phyloP scores from a whole-genome alignment of 2,113 vertebrate species.

The Pyrgilauda ruficollis region DNA sequence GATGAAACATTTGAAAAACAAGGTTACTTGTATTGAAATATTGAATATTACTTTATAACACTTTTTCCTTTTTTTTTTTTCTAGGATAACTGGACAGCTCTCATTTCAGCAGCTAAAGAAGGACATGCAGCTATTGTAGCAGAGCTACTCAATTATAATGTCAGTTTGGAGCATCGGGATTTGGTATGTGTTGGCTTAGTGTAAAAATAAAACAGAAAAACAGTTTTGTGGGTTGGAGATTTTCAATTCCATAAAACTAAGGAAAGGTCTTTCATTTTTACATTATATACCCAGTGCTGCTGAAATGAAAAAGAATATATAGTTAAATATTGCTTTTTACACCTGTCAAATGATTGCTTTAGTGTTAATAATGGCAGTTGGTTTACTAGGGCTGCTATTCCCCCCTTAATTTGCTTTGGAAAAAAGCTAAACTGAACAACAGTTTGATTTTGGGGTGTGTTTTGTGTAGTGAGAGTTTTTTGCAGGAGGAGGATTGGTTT shows the following conservation, averaged over 20 bases:
- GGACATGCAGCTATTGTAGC: slow-evolving; percentile 87
- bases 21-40: neutral
- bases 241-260: neutral
- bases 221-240: neutral
- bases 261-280: neutral
- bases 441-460: neutral
- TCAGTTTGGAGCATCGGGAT: slow-evolving; percentile 90
- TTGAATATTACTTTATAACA: neutral
- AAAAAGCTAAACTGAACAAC: neutral
- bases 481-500: accelerated
- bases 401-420: neutral
- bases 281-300: neutral
- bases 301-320: neutral
- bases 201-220: neutral
- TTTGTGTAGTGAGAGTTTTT: neutral
- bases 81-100: slow-evolving; percentile 97
- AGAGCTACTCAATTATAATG: slow-evolving; percentile 87
- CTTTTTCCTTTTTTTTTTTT: neutral
- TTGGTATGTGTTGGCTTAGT: slow-evolving; percentile 78
- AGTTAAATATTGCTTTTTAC: neutral
- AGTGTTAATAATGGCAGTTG: neutral
- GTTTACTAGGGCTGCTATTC: neutral
- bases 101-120: slow-evolving; percentile 95
- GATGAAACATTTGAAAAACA: neutral
- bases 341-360: neutral